These are phyloP conservation scores for Thera obeliscata DNA, from an alignment of 2,888 invertebrate genomes.

Conservation along the genomic window DNA sequence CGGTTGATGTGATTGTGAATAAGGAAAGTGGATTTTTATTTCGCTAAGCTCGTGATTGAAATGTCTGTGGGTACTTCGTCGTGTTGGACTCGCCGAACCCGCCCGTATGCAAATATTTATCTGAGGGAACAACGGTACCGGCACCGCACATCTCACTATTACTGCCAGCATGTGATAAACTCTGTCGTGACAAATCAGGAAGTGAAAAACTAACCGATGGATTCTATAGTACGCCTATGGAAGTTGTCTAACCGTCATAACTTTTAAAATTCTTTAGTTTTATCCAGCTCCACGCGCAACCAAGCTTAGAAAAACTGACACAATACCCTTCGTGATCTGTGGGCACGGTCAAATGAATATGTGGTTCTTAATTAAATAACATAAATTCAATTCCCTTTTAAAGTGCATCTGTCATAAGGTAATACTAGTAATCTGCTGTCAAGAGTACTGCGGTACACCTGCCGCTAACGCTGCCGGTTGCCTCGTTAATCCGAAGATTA, in stretches of 20 bases:
- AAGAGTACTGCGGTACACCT: constrained; percentile 7
- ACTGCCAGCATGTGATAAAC: neutral
- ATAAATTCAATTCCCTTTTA: neutral
- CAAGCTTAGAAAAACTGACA: too few species aligned
- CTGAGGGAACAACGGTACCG: constrained; percentile 30
- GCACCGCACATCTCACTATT: constrained; percentile 10
- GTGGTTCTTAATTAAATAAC: too few species aligned
- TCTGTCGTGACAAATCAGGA: constrained; percentile 4
- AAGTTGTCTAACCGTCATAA: too few species aligned
- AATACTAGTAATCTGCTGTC: constrained; percentile 8
- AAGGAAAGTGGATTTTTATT: constrained; percentile 30
- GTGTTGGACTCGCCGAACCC: neutral
- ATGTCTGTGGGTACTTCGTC: constrained; percentile 33
- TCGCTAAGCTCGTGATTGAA: constrained; percentile 44
- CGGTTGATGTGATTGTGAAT: constrained; percentile 22
- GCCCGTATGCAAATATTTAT: constrained; percentile 43
- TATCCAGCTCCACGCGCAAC: too few species aligned
- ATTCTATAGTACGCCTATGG: neutral
- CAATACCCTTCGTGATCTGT: too few species aligned
- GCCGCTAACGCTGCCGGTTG: neutral
- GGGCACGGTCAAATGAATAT: too few species aligned
- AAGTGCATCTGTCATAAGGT: neutral
- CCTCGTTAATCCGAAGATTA: constrained; percentile 25
- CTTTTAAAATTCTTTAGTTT: too few species aligned
- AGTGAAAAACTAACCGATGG: neutral